phyloP scores from a whole-genome alignment of 2,888 invertebrate species.

The Sminthurides aquaticus region DNA sequence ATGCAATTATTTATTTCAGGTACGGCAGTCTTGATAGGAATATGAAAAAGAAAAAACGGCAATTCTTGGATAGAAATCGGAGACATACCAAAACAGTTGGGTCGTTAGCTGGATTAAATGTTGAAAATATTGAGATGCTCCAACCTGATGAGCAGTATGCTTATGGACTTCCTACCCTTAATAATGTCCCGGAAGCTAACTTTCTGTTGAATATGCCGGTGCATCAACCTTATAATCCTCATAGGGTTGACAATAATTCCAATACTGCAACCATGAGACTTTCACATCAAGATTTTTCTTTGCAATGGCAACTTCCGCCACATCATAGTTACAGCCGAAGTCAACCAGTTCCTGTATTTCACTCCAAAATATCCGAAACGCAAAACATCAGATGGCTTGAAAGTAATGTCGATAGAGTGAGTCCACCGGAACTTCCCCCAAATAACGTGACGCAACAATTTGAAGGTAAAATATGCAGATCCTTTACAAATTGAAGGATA shows the following conservation, averaged over 20 bases:
- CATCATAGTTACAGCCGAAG: slow-evolving; percentile 17
- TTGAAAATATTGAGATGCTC: slow-evolving; percentile 29
- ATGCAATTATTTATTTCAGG: slow-evolving; percentile 46
- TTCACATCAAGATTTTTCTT: neutral
- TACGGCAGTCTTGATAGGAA: slow-evolving; percentile 57
- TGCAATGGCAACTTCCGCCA: slow-evolving; percentile 6
- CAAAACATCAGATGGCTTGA: neutral
- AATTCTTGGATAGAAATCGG: slow-evolving; percentile 28
- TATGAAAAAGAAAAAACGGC: slow-evolving; percentile 34
- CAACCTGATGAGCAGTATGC: slow-evolving; percentile 41
- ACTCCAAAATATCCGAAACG: neutral
- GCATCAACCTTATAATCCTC: neutral
- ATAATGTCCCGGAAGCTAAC: slow-evolving; percentile 4
- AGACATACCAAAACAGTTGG: slow-evolving; percentile 41
- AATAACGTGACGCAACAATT: neutral
- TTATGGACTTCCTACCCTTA: slow-evolving; percentile 33
- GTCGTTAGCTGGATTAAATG: slow-evolving; percentile 33
- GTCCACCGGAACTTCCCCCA: too few relatives aligned
- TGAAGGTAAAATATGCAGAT: too few relatives aligned
- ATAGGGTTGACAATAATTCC: neutral
- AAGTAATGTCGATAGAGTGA: neutral
- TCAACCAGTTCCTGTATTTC: slow-evolving; percentile 12
- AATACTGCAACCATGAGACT: neutral
- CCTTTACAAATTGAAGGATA: too few relatives aligned
- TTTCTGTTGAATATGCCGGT: neutral